Base-by-base conservation (phyloP, 2,113 vertebrate species). In the Caretta caretta region DNA sequence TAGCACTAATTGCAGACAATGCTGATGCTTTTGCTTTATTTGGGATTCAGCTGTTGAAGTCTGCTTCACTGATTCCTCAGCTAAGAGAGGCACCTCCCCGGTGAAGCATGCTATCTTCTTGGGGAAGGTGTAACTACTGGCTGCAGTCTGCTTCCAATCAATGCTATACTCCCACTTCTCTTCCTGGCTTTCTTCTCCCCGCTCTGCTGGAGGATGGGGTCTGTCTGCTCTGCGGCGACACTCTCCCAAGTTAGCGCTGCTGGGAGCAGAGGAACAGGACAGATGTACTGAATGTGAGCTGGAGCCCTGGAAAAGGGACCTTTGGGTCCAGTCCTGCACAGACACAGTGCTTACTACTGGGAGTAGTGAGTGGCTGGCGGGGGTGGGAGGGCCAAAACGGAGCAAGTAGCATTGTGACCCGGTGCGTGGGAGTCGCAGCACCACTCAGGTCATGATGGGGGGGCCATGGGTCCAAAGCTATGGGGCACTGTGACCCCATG, bases 151-250 rank as follows among this genome's bases (percentile, higher is more conserved):
- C 51, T 88, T 79, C 62, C 46, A 3, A 2, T 7, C 31, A 27
- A 31, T 8, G 29, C 5, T 82, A 87, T 80, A 83, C 27, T 53
- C 49, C 80, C 83, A 1, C 25, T 46, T 13, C 48, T 8, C 14
- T 10, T 46, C 72, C 17, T 27, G 10, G 17, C 38, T 25, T 19
- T 62, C 3, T 12, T 7, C 72, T 65, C 49, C 11, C 2, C 0
- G 81, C 38, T 65, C 79, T 0, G 0, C 8, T 0, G 0, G 19
- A 80, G 72, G 10, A 14, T 9, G 5, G 46, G 38, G 49, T 24
- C 1, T 0, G 17, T 8, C 24, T 31, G 53, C 1, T 72, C 72
- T 46, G 72, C 42, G 20, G 38, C 38, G 46, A 10, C 38, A 46
- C 72, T 1, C 27, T 6, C 46, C 27, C 76, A 17, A 29, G 86